A percentile compares a stretch with the other conserved stretches of the same genome.
Evolutionary conservation across 1,140 invertebrate species (phyloP).

Genomic region (Acromyrmex charruanus): DNA sequence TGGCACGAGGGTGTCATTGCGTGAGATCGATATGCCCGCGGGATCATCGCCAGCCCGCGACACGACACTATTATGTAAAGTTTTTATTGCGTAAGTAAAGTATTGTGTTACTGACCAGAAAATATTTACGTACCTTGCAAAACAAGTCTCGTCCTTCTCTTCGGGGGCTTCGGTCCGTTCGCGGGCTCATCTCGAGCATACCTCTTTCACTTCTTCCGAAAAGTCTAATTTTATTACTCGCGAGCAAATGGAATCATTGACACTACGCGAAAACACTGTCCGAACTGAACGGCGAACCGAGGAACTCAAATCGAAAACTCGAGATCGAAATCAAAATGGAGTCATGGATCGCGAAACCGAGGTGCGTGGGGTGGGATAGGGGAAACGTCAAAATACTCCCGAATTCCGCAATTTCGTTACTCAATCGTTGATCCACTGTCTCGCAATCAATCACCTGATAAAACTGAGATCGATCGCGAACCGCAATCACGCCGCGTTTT

Average conservation of each 20-base stretch:
- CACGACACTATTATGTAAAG: conserved; percentile 75
- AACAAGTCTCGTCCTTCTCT: conserved; percentile 74
- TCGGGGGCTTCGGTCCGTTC: conserved; percentile 31
- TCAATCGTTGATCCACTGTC: not conserved
- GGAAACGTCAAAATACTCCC: not conserved
- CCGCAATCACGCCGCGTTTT: not conserved
- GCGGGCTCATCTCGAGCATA: not conserved
- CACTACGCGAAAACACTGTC: not conserved
- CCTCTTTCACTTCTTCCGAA: not conserved
- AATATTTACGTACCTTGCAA: conserved; percentile 69
- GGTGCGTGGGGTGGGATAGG: no score
- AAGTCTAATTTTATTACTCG: not conserved
- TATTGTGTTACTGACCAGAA: conserved; percentile 72
- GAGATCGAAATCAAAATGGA: not conserved
- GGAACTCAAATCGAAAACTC: not conserved
- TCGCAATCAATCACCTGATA: not conserved
- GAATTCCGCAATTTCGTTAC: not conserved
- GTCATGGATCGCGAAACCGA: not conserved
- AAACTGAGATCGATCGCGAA: not conserved
- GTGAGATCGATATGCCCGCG: conserved; percentile 71
- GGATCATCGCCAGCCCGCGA: conserved; percentile 70
- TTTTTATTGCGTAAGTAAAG: conserved; percentile 78
- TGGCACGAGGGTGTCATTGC: conserved; percentile 58
- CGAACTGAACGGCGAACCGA: not conserved
- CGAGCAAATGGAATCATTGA: not conserved